Evolutionary conservation across 2,888 invertebrate species (phyloP).

Genomic region (Nymphalis polychloros): DNA sequence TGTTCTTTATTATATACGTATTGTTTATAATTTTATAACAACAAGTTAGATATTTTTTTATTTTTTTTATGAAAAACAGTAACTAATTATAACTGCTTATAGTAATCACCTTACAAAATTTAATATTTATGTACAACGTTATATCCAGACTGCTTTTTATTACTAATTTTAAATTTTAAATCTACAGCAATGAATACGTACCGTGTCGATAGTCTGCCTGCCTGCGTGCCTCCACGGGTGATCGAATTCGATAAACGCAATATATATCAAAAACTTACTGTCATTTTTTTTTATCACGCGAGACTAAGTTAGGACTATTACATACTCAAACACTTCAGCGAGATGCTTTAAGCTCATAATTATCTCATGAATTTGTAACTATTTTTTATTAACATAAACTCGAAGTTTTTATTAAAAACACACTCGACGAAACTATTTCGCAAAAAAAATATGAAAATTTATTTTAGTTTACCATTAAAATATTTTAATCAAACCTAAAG

Average conservation of each 20-base stretch:
- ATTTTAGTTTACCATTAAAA: no score
- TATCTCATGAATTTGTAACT: background rate
- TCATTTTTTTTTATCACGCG: slow-evolving; percentile 5
- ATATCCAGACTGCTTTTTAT: slow-evolving; percentile 11
- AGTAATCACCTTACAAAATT: background rate
- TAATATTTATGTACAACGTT: background rate
- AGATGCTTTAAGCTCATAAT: background rate
- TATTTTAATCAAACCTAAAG: no score
- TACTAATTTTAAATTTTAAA: slow-evolving; percentile 30
- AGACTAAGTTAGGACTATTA: slow-evolving; percentile 3
- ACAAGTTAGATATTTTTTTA: no score
- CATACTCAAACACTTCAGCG: background rate
- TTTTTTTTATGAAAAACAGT: background rate
- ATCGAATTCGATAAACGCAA: slow-evolving; percentile 5
- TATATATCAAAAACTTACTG: slow-evolving; percentile 6
- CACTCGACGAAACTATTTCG: no score
- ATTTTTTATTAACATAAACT: background rate
- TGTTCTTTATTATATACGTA: no score
- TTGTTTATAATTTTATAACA: no score
- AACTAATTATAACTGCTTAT: background rate
- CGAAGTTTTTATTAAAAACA: no score
- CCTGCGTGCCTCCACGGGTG: slow-evolving; percentile 7
- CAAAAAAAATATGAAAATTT: no score
- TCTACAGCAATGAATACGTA: slow-evolving; percentile 17
- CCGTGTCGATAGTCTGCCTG: background rate